A percentile compares a stretch with the other conserved stretches of the same genome.
phyloP scores from a whole-genome alignment of 1,140 invertebrate genomes.

The Harpegnathos saltator region DNA sequence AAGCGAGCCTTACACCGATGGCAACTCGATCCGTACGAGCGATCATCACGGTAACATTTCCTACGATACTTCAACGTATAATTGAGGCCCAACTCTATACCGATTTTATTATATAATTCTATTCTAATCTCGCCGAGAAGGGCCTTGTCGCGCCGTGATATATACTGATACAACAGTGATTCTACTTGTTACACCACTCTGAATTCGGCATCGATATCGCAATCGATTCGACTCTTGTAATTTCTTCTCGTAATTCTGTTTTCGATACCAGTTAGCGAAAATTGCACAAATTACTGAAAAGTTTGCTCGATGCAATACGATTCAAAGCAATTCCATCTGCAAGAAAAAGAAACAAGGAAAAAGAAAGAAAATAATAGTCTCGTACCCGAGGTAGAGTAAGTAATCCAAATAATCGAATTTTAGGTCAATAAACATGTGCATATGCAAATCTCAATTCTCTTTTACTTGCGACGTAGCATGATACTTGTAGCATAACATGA shows the following conservation, averaged over 20 bases:
- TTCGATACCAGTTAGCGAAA: constrained; percentile 8
- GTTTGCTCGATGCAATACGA: too few relatives aligned
- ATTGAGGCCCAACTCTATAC: not conserved
- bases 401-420: constrained; percentile 9
- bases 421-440: constrained; percentile 27
- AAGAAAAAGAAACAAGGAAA: not conserved
- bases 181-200: not conserved
- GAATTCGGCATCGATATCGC: not conserved
- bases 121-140: constrained; percentile 8
- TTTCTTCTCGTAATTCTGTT: constrained; percentile 20
- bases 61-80: not conserved
- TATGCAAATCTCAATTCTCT: not conserved
- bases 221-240: constrained; percentile 10
- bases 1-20: constrained; percentile 13
- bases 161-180: constrained; percentile 2
- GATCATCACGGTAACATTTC: constrained; percentile 23
- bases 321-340: too few relatives aligned
- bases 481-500: not conserved
- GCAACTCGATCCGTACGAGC: constrained; percentile 25
- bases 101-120: not conserved
- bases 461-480: not conserved
- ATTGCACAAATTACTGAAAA: too few relatives aligned
- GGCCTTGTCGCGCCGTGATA: not conserved
- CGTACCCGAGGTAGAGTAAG: not conserved
- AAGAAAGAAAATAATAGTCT: too few relatives aligned